Evolutionary conservation across 2,888 invertebrate species (phyloP), one percentile per base, ranked within the genome.

Genomic region (Lasiommata megera): DNA sequence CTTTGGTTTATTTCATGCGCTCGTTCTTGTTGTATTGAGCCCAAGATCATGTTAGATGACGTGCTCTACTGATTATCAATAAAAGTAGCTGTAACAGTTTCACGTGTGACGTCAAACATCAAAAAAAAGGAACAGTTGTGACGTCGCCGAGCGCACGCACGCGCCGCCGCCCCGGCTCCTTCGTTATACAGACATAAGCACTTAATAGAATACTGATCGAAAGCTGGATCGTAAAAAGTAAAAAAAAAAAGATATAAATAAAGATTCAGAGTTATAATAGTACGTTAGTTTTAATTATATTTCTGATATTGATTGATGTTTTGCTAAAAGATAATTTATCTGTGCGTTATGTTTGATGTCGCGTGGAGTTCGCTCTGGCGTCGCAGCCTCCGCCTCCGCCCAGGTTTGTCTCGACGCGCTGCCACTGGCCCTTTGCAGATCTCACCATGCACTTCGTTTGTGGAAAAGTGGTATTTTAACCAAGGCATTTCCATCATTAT

Each of bases 291-390:
- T 88, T 88, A 88, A 88, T 88, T 84, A 87, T 88, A 88, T 88
- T 85, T 84, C 88, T 83, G 88, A 87, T 86, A 87, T 87, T 88
- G 84, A 84, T 87, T 86, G 81, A 88, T 87, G 88, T 89, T 88
- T 87, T 86, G 85, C 88, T 87, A 81, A 84, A 84, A 87, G 84
- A 88, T 85, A 76, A 86, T 86, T 88, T 86, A 86, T 88, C 82
- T 77, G 79, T 79, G 76, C 80, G 87, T 87, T 82, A 83, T 77
- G 83, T 84, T 80, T 80, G 78, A 73, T 70, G 76, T 68, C 71
- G 78, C 73, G 80, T 69, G 76, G 71, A 72, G 68, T 59, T 65
- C 65, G 67, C 63, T 67, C 67, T 62, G 70, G 67, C 65, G 69
- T 67, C 71, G 76, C 72, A 67, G 73, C 74, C 70, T 67, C 67